Evolutionary conservation across 2,113 vertebrate species (phyloP), one percentile per base, ranked within the genome.

Genomic region (Stictonetta naevosa): DNA sequence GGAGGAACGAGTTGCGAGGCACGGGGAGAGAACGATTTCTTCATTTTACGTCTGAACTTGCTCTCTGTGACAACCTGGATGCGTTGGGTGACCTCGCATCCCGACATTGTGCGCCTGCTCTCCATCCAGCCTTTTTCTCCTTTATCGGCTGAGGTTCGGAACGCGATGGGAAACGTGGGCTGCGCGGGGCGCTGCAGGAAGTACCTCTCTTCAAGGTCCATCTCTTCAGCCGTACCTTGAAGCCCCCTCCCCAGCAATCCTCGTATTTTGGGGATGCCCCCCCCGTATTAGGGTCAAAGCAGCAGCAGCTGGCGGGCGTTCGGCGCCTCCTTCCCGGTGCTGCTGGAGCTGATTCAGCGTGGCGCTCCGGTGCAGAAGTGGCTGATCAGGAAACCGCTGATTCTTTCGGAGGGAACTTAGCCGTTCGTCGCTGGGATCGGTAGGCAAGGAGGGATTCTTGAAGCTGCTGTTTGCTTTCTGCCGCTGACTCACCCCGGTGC

Each of bases 231-330:
- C 7, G 48, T 5, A 2, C 76, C 91, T 76, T 60, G 59, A 62
- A 50, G 28, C 52, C 72, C 58, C 20, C 21, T 87, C 17, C 17
- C 19, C 78, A 73, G 26, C 22, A 79, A 29, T 3, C 58, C 44
- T 28, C 33, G 3, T 1, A 28, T 34, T 46, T 58, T 14, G 3
- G 6, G 5, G 11, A 23, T 0, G 4, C 38, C 60, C 28, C 8
- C 8, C 1, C 29, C 2, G 3, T 23, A 1, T 5, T 14, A 8
- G 74, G 73, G 68, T n/a, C 17, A 80, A 76, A 75, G 74, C 40
- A 15, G 76, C 11, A 10, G 36, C 17, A 17, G 33, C 46, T 62
- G 67, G 25, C 8, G 12, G n/a, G 12, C 3, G 2, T 38, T 62
- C 9, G 17, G 19, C 5, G 6, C 50, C 62, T 48, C 44, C 52